These are phyloP conservation scores for Campylomormyrus tamandua DNA, from an alignment of 2,113 vertebrate species.

Conservation along the genomic window DNA sequence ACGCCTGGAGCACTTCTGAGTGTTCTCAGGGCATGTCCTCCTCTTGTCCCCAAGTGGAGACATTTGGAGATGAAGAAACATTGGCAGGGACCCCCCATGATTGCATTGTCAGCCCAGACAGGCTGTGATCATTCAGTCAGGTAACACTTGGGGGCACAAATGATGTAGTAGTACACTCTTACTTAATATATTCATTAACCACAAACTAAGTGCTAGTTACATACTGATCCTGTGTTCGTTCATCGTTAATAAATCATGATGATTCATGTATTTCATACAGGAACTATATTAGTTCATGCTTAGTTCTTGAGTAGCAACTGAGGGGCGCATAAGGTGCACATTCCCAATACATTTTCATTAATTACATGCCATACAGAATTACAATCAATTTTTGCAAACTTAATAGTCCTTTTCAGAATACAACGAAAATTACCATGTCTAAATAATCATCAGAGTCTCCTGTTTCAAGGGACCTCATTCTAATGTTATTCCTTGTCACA, in stretches of 20 bases:
- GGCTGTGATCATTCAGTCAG: neutral
- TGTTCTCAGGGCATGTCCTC: neutral
- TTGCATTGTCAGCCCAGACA: neutral
- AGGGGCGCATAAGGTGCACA: neutral
- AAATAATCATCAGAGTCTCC: neutral
- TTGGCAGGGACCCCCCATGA: neutral
- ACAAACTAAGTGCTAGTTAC: neutral
- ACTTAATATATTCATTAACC: neutral
- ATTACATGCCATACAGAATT: neutral
- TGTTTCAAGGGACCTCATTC: neutral
- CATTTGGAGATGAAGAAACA: neutral
- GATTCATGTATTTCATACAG: neutral
- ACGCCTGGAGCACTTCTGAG: slow-evolving; percentile 24
- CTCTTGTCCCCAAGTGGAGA: neutral
- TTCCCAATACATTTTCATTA: neutral
- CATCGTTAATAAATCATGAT: neutral
- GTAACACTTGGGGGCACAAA: neutral
- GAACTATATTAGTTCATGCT: neutral
- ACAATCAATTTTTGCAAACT: neutral
- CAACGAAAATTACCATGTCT: neutral
- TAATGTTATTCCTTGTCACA: neutral
- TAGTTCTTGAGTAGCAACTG: neutral
- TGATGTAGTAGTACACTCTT: neutral
- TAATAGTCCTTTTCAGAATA: neutral
- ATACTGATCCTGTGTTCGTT: neutral